A percentile compares a stretch with the other conserved stretches of the same genome.
Evolutionary conservation across 2,113 vertebrate genomes (phyloP).

Genomic region (Chunga burmeisteri): DNA sequence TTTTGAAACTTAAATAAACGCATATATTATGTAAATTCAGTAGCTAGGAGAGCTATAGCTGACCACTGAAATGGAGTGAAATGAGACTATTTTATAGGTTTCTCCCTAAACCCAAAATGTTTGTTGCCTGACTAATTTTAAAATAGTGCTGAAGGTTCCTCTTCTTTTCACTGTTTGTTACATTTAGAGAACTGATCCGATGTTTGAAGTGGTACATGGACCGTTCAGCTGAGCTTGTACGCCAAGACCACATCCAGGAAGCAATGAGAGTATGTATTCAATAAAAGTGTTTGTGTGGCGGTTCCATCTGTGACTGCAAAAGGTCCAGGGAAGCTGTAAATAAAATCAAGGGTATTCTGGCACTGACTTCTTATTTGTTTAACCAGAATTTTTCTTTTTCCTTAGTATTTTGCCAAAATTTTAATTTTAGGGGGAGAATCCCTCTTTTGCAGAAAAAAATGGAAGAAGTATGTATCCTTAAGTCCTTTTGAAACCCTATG

Average conservation of each 20-base stretch:
- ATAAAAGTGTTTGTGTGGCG: fast-evolving
- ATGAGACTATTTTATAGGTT: not conserved
- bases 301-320: not conserved
- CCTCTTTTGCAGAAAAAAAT: not conserved
- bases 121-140: not conserved
- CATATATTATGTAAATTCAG: not conserved
- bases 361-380: not conserved
- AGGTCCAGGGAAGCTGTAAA: not conserved
- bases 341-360: not conserved
- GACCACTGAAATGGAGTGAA: not conserved
- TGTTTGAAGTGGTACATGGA: constrained; percentile 99
- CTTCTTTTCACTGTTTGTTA: not conserved
- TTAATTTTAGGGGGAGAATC: not conserved
- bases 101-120: not conserved
- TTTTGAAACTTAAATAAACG: not conserved
- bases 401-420: not conserved
- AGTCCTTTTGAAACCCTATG: not conserved
- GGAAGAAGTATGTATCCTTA: not conserved
- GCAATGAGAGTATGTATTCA: constrained; percentile 88
- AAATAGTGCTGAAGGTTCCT: not conserved
- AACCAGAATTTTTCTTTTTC: not conserved
- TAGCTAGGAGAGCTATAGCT: not conserved
- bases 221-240: constrained; percentile 90
- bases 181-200: constrained; percentile 90
- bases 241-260: constrained; percentile 97